Percentiles rank a stretch among this genome's conserved stretches.
These are phyloP conservation scores for Andrena cerasifolii DNA, from an alignment of 1,140 invertebrate species.

Conservation along the genomic window DNA sequence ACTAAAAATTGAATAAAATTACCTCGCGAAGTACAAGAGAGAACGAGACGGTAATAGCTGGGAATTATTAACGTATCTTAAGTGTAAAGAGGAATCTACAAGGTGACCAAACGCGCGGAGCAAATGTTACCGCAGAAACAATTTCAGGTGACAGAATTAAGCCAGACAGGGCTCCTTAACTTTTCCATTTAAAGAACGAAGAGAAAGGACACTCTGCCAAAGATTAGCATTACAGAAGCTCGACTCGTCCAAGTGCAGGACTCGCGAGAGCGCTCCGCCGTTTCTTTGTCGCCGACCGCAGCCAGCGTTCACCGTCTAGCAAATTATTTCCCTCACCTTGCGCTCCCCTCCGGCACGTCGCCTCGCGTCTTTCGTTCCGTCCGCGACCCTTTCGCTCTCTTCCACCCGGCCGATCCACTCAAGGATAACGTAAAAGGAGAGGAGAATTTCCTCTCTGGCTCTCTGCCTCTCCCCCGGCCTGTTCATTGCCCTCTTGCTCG, in stretches of 20 bases:
- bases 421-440: constrained; percentile 20
- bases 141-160: too few relatives aligned
- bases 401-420: constrained; percentile 14
- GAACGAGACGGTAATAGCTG: not conserved
- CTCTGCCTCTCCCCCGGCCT: not conserved
- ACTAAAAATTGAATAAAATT: constrained; percentile 23
- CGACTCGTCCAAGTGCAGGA: too few relatives aligned
- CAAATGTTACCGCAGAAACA: too few relatives aligned
- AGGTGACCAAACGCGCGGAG: too few relatives aligned
- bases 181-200: too few relatives aligned
- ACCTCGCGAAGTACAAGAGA: not conserved
- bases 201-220: too few relatives aligned
- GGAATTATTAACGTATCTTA: not conserved
- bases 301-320: not conserved
- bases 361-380: constrained; percentile 14
- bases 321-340: constrained; percentile 25
- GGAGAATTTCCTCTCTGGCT: constrained; percentile 10
- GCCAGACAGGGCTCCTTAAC: too few relatives aligned
- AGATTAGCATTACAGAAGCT: too few relatives aligned
- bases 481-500: not conserved
- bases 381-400: not conserved
- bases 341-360: not conserved
- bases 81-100: too few relatives aligned
- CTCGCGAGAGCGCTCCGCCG: too few relatives aligned
- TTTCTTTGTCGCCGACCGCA: too few relatives aligned